Evolutionary conservation across 2,888 invertebrate species (phyloP).

Genomic region (Campoletis raptor): DNA sequence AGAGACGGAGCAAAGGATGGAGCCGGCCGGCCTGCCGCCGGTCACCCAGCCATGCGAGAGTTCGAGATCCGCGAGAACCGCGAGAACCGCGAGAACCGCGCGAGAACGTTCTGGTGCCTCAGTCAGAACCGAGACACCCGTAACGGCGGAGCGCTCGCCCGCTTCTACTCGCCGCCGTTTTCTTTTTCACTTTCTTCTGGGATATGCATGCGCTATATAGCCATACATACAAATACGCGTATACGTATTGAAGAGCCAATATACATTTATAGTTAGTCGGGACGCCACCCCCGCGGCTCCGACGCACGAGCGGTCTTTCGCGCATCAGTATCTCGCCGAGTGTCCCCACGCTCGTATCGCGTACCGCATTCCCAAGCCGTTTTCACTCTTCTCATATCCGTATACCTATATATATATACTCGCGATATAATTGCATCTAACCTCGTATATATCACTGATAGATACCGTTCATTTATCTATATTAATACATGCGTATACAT

Average conservation of each 20-base stretch:
- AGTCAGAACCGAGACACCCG: constrained; percentile 82
- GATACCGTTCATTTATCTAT: not conserved
- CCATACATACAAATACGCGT: constrained; percentile 33
- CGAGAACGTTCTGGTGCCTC: constrained; percentile 74
- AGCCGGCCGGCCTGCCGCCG: constrained; percentile 49
- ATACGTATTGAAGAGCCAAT: no score
- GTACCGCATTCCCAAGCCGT: constrained; percentile 41
- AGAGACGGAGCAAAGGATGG: constrained; percentile 10
- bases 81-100: constrained; percentile 30
- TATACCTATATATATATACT: not conserved
- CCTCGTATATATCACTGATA: constrained; percentile 9
- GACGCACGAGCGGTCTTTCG: constrained; percentile 64
- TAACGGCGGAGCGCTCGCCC: constrained; percentile 61
- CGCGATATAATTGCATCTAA: no score
- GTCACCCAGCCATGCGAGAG: not conserved
- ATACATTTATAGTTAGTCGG: constrained; percentile 42
- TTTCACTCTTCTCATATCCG: constrained; percentile 17
- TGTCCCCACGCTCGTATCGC: constrained; percentile 66
- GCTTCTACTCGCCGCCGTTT: constrained; percentile 60
- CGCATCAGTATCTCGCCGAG: constrained; percentile 69
- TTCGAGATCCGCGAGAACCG: constrained; percentile 36
- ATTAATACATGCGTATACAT: constrained; percentile 3
- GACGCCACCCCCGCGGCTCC: constrained; percentile 64
- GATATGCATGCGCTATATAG: constrained; percentile 27
- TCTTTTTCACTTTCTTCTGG: constrained; percentile 66